Evolutionary conservation across 35 echinoderm and acorn worm species (phyloP).

Genomic region (Ophiothrix spiculata): DNA sequence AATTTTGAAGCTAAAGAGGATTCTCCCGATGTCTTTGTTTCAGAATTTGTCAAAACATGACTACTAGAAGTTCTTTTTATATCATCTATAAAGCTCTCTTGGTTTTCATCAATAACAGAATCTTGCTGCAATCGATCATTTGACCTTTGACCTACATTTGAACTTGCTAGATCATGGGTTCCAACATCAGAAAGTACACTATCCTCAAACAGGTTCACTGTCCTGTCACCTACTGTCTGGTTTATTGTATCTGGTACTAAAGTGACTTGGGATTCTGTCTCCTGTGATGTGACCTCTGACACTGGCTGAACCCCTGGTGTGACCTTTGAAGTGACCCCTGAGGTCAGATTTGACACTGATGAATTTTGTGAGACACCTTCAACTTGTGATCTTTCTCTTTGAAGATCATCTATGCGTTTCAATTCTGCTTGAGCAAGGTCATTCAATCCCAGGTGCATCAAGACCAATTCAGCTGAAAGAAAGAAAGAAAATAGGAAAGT

Average conservation of each 20-base stretch:
- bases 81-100: neutral
- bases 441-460: constrained; percentile 68
- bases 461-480: constrained; percentile 70
- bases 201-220: constrained; percentile 21
- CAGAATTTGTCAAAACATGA: neutral
- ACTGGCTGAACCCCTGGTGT: neutral
- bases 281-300: constrained; percentile 1
- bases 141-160: neutral
- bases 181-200: neutral
- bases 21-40: neutral
- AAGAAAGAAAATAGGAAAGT: constrained; percentile 6
- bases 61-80: neutral
- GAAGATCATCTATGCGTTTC: constrained; percentile 34
- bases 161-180: neutral
- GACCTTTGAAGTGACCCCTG: neutral
- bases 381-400: constrained; percentile 40
- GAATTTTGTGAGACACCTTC: constrained; percentile 14
- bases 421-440: constrained; percentile 58
- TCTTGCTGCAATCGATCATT: neutral
- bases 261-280: neutral
- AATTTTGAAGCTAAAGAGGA: neutral
- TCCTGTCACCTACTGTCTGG: too few species aligned
- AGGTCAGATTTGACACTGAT: neutral
- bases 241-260: neutral
- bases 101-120: neutral